Percentiles rank a stretch among this genome's conserved stretches.
phyloP scores from a whole-genome alignment of 2,888 invertebrate species.

The Phrixothrix hirtus region DNA sequence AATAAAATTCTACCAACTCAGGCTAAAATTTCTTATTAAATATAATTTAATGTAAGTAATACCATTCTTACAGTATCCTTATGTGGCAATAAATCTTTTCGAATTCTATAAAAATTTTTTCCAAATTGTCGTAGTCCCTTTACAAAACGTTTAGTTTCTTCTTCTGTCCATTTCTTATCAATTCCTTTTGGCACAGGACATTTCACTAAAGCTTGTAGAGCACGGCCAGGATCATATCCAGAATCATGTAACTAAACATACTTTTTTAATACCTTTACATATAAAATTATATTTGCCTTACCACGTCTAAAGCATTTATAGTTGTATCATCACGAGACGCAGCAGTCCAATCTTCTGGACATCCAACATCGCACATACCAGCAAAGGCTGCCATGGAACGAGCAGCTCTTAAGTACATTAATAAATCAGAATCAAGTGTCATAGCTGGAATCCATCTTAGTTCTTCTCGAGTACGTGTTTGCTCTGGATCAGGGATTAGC shows the following conservation, averaged over 20 bases:
- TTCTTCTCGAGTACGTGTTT: slow-evolving; percentile 72
- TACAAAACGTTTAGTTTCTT: slow-evolving; percentile 97
- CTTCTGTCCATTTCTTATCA: slow-evolving; percentile 97
- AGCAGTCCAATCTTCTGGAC: slow-evolving; percentile 94
- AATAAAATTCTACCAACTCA: slow-evolving; percentile 97
- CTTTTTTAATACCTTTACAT: not conserved
- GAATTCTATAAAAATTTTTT: slow-evolving; percentile 98
- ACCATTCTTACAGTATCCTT: slow-evolving; percentile 80
- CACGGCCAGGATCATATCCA: slow-evolving; percentile 95
- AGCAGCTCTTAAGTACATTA: slow-evolving; percentile 96
- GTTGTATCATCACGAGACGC: slow-evolving; percentile 97
- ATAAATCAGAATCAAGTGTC: slow-evolving; percentile 90
- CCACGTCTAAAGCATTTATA: slow-evolving; percentile 93
- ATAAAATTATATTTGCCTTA: no score
- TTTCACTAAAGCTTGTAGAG: slow-evolving; percentile 93
- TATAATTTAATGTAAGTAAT: slow-evolving; percentile 6
- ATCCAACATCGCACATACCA: slow-evolving; percentile 97
- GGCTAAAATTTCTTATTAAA: slow-evolving; percentile 60
- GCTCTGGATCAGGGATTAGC: slow-evolving; percentile 62
- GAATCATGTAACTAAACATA: slow-evolving; percentile 83
- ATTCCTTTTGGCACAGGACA: slow-evolving; percentile 96
- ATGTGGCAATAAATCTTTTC: slow-evolving; percentile 93
- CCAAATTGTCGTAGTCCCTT: slow-evolving; percentile 98
- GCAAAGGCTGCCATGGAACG: slow-evolving; percentile 98
- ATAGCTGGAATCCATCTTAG: slow-evolving; percentile 93